Conservation (phyloP, 1,140 invertebrate species). For the Dryas iulia region DNA sequence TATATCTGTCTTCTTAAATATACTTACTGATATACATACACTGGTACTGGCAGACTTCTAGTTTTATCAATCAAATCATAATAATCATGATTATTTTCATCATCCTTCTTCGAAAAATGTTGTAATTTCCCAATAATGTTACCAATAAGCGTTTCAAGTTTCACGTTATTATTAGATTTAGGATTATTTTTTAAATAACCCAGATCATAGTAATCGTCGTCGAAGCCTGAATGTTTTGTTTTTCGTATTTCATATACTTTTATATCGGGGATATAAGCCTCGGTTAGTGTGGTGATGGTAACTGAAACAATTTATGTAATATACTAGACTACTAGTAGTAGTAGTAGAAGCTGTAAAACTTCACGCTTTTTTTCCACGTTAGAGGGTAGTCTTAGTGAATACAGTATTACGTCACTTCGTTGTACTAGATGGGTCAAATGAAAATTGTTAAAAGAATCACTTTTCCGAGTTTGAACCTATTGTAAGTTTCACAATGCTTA, state of each 20-base stretch:
- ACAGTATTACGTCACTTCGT: no score
- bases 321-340: no score
- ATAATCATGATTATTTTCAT: neutral
- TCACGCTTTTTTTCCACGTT: no score
- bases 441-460: no score
- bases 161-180: neutral
- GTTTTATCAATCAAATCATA: constrained; percentile 21
- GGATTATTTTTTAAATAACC: neutral
- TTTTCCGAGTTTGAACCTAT: no score
- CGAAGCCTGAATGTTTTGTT: constrained; percentile 6
- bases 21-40: constrained; percentile 18
- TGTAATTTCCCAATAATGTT: constrained; percentile 8
- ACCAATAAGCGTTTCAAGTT: neutral
- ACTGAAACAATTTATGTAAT: no score
- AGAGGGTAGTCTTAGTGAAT: no score
- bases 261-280: constrained; percentile 14
- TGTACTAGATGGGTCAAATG: no score
- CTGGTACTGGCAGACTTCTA: constrained; percentile 12
- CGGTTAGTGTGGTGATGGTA: constrained; percentile 10
- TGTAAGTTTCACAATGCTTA: no score
- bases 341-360: no score
- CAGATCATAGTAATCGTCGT: constrained; percentile 18
- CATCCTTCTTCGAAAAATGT: neutral
- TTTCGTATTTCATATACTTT: constrained; percentile 41
- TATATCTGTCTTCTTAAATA: no score